phyloP scores from a whole-genome alignment of 1,140 invertebrate species.

The Heliothis subflexa region DNA sequence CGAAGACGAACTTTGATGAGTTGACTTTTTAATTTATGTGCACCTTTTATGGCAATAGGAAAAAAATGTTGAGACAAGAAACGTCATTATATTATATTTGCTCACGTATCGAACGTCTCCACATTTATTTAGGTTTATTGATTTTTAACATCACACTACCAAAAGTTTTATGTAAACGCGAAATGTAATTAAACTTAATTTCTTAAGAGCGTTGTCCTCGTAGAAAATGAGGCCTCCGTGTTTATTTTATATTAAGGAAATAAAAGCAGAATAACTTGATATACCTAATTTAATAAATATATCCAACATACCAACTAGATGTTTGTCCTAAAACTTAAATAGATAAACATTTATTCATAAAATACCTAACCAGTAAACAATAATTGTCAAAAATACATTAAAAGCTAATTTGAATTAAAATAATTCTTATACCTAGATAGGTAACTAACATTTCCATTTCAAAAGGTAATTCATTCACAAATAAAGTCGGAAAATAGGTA shows the following conservation, averaged over 20 bases:
- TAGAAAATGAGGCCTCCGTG: conserved; percentile 25
- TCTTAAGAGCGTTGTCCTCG: conserved; percentile 43
- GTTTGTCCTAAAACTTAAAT: background rate
- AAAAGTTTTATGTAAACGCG: conserved; percentile 70
- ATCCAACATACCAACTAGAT: background rate
- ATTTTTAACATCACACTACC: conserved; percentile 72
- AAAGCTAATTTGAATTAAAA: too few relatives aligned
- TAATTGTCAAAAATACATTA: too few relatives aligned
- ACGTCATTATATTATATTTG: conserved; percentile 58
- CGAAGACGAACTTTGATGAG: conserved; percentile 83
- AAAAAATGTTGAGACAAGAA: conserved; percentile 53
- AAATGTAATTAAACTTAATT: conserved; percentile 61
- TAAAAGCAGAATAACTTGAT: background rate
- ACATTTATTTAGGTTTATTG: conserved; percentile 67
- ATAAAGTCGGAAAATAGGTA: too few relatives aligned
- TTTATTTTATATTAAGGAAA: conserved; percentile 35
- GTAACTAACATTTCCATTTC: too few relatives aligned
- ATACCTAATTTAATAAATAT: background rate
- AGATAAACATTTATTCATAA: too few relatives aligned
- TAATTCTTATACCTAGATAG: too few relatives aligned
- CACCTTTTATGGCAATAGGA: conserved; percentile 63
- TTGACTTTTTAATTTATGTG: conserved; percentile 84
- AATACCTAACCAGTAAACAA: too few relatives aligned
- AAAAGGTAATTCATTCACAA: too few relatives aligned
- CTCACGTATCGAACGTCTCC: conserved; percentile 56